Evolutionary conservation across 2,113 vertebrate genomes (phyloP), one percentile per base, ranked within the genome.

Genomic region (Rattus rattus): DNA sequence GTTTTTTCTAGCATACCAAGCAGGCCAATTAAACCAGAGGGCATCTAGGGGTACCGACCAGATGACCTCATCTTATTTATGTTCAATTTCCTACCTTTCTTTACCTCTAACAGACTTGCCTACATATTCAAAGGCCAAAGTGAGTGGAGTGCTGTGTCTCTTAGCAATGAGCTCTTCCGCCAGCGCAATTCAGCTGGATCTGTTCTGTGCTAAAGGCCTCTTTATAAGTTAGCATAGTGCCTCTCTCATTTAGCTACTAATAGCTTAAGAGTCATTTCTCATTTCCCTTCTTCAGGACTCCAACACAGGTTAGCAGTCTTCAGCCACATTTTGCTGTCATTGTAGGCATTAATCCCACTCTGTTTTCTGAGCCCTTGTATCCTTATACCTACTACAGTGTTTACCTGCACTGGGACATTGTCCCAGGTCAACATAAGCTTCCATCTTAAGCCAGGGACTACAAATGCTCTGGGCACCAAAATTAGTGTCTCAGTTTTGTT

Each of bases 11-110:
- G 49, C 5, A 47, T 5, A 87, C 56, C 5, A 91, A 52, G 43
- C 11, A 59, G 9, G 28, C 72, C 84, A n/a, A 36, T 84, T 90
- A 86, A 52, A 36, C 16, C 36, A 88, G 17, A 90, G 33, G n/a
- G 14, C 83, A 26, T 16, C 20, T 3, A 9, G 47, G 30, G 59
- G n/a, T 69, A 75, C 52, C 65, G 33, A 70, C 8, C 22, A 92
- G 88, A 93, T 36, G 61, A 70, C 49, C 14, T 59, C 13, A 61
- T 28, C 12, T 5, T 39, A 87, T 49, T 3, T 36, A 83, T 54
- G 54, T 59, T 96, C 88, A 96, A 47, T 65, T 89, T 56, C 61
- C 81, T 43, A 47, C 30, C n/a, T 95, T 87, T 92, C 63, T 72
- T 28, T 47, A 92, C 7, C 9, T 80, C 70, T n/a, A 93, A 59